Conservation (phyloP, 2,888 invertebrate genomes). For the Stramonita haemastoma region DNA sequence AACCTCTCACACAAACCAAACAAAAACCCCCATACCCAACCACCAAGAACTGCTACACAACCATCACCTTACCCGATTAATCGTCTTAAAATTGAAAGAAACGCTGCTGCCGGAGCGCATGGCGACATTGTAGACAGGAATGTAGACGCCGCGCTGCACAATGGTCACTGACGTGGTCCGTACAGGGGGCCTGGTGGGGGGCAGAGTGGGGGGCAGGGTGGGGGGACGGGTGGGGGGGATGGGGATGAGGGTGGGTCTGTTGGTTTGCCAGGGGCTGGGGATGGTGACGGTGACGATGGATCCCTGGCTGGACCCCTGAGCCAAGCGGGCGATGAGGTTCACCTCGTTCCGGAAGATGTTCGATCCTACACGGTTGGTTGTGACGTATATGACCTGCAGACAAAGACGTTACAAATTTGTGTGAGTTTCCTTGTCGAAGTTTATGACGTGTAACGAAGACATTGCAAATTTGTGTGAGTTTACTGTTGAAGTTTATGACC, state of each 20-base stretch:
- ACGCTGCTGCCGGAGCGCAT: constrained; percentile 55
- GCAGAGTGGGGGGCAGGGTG: neutral
- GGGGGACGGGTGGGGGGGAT: neutral
- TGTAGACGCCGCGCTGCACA: neutral
- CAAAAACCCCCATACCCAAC: neutral
- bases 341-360: constrained; percentile 37
- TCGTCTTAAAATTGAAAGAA: constrained; percentile 70
- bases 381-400: constrained; percentile 43
- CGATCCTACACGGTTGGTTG: constrained; percentile 8
- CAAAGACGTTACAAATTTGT: neutral
- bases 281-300: constrained; percentile 33
- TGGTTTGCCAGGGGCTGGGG: neutral
- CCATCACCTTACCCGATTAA: constrained; percentile 54
- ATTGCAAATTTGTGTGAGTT: no score
- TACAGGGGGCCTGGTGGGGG: neutral
- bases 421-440: no score
- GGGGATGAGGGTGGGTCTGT: neutral
- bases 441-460: no score
- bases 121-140: constrained; percentile 30
- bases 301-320: constrained; percentile 23
- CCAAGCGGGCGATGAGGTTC: constrained; percentile 44
- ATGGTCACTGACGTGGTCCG: constrained; percentile 17
- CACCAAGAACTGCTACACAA: neutral
- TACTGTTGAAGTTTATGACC: no score
- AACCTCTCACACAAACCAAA: neutral